These are phyloP conservation scores for Tridacna crocea DNA, from an alignment of 2,888 invertebrate species.

Conservation along the genomic window DNA sequence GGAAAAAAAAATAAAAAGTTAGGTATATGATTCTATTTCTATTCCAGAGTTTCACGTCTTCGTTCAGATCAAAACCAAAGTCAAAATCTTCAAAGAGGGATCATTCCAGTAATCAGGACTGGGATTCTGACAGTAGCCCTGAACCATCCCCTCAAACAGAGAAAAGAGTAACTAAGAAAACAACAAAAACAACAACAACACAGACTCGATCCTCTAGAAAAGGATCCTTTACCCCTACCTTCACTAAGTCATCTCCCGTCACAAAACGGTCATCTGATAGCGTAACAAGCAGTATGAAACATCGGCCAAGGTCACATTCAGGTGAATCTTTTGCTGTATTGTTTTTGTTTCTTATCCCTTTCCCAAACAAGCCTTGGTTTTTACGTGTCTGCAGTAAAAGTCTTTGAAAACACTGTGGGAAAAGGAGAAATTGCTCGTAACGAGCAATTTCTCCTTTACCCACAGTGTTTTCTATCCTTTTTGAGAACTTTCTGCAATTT, in stretches of 20 bases:
- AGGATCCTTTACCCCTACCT: background rate
- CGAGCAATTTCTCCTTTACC: too few species aligned
- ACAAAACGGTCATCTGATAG: background rate
- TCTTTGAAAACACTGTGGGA: too few species aligned
- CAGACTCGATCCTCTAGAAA: background rate
- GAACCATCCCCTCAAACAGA: constrained; percentile 25
- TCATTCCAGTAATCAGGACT: constrained; percentile 22
- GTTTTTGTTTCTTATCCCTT: background rate
- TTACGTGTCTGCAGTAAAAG: too few species aligned
- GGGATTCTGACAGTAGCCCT: constrained; percentile 45
- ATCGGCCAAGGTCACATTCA: constrained; percentile 39
- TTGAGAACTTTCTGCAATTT: too few species aligned
- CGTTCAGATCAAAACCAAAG: constrained; percentile 44
- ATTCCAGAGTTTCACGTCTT: constrained; percentile 47
- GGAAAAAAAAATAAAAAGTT: too few species aligned
- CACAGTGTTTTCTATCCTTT: too few species aligned
- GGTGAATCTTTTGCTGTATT: constrained; percentile 25
- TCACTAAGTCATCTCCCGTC: background rate
- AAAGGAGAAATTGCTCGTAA: too few species aligned
- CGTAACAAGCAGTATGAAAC: constrained; percentile 1
- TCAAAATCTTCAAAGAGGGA: constrained; percentile 24
- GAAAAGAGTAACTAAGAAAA: constrained; percentile 25
- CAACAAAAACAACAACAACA: constrained; percentile 18
- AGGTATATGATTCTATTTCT: background rate
- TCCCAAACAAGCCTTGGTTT: background rate